phyloP scores from a whole-genome alignment of 1,140 invertebrate species.

The Drosophila trapezifrons region DNA sequence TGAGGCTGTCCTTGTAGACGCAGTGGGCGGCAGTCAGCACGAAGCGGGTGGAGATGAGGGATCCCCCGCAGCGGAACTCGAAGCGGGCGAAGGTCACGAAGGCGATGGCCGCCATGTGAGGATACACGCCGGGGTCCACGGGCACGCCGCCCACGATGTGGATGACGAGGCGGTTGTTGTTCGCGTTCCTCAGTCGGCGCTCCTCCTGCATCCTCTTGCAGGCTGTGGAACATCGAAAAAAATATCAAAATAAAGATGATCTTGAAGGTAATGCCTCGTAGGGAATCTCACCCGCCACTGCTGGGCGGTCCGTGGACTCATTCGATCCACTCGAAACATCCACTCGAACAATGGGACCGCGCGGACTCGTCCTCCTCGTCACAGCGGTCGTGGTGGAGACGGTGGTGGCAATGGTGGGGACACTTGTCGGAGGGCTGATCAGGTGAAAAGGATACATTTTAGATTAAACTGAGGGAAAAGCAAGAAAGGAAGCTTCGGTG shows the following conservation, averaged over 20 bases:
- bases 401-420: not conserved
- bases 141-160: constrained; percentile 71
- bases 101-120: constrained; percentile 79
- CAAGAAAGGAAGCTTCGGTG: no score
- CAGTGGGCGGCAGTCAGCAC: constrained; percentile 91
- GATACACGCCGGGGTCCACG: constrained; percentile 66
- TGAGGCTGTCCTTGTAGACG: constrained; percentile 79
- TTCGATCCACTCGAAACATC: constrained; percentile 7
- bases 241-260: no score
- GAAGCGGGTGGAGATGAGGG: constrained; percentile 83
- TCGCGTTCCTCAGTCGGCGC: not conserved
- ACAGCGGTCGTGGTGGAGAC: constrained; percentile 1
- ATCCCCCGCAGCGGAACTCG: constrained; percentile 84
- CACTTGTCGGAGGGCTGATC: not conserved
- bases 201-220: constrained; percentile 40
- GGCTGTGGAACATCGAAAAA: constrained; percentile 12
- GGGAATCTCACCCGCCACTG: constrained; percentile 1
- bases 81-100: constrained; percentile 34
- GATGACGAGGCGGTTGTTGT: constrained; percentile 17
- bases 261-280: no score
- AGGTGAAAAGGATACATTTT: not conserved
- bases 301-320: constrained; percentile 7
- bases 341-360: constrained; percentile 3
- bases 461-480: no score
- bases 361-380: not conserved